Evolutionary conservation across 2,888 invertebrate species (phyloP).

Genomic region (Pristionchus arcanus): DNA sequence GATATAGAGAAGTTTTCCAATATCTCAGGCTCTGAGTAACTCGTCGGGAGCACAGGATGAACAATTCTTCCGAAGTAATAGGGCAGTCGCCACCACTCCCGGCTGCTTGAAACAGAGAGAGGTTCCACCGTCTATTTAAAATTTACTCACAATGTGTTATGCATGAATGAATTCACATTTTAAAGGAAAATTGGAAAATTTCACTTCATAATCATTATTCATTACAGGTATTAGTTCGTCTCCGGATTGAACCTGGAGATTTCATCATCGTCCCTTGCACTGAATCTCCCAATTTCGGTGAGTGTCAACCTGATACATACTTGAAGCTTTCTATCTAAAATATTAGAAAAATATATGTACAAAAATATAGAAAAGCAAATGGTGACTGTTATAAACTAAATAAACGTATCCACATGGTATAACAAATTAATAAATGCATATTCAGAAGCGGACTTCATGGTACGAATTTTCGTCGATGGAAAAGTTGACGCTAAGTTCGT

Average conservation of each 20-base stretch:
- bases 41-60: not conserved
- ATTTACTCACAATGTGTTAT: too few relatives aligned
- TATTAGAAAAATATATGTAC: not conserved
- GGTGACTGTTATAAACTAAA: too few relatives aligned
- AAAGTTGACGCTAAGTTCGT: conserved; percentile 61
- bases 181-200: too few relatives aligned
- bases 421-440: too few relatives aligned
- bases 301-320: not conserved
- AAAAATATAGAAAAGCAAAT: too few relatives aligned
- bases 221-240: conserved; percentile 87
- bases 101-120: conserved; percentile 96
- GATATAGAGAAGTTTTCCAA: not conserved
- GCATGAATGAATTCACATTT: too few relatives aligned
- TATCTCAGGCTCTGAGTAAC: conserved; percentile 25
- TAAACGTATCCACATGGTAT: too few relatives aligned
- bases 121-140: too few relatives aligned
- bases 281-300: conserved; percentile 86
- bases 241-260: conserved; percentile 92
- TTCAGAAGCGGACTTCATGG: conserved; percentile 91
- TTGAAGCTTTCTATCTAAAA: not conserved
- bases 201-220: not conserved
- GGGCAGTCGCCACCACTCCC: conserved; percentile 86
- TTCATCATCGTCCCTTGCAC: conserved; percentile 97
- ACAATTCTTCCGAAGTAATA: conserved; percentile 93
- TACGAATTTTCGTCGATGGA: conserved; percentile 94